A percentile compares a stretch with the other conserved stretches of the same genome.
These are phyloP conservation scores for Megaustenia siamemsis DNA, from an alignment of 2,888 invertebrate species.

Conservation along the genomic window DNA sequence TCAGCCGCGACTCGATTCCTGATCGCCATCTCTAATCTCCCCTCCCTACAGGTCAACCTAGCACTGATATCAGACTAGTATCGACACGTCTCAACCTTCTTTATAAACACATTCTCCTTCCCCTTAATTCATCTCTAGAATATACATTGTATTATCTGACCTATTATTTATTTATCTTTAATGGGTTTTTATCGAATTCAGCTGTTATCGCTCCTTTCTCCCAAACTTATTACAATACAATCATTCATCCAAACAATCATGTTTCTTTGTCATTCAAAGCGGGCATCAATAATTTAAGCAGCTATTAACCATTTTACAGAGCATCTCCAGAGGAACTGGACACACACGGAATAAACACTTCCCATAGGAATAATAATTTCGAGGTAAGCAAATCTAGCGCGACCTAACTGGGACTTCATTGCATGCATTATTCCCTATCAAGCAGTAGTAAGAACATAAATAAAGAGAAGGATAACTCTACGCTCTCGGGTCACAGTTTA, in stretches of 20 bases:
- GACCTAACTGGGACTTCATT: not conserved
- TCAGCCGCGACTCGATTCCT: too few relatives aligned
- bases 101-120: too few relatives aligned
- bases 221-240: too few relatives aligned
- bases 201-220: too few relatives aligned
- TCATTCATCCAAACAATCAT: not conserved
- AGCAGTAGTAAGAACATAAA: not conserved
- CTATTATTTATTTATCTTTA: too few relatives aligned
- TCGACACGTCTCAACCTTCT: too few relatives aligned
- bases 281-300: constrained; percentile 1
- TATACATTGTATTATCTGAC: too few relatives aligned
- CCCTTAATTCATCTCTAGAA: too few relatives aligned
- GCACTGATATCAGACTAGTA: too few relatives aligned
- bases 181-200: too few relatives aligned
- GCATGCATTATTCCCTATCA: constrained; percentile 11
- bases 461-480: constrained; percentile 7
- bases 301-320: not conserved
- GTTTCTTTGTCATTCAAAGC: not conserved
- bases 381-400: constrained; percentile 8
- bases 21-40: too few relatives aligned
- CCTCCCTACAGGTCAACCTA: too few relatives aligned
- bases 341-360: not conserved
- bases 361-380: not conserved
- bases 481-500: constrained; percentile 4
- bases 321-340: not conserved